phyloP scores from a whole-genome alignment of 2,113 vertebrate species.

The Tringa solitaria region DNA sequence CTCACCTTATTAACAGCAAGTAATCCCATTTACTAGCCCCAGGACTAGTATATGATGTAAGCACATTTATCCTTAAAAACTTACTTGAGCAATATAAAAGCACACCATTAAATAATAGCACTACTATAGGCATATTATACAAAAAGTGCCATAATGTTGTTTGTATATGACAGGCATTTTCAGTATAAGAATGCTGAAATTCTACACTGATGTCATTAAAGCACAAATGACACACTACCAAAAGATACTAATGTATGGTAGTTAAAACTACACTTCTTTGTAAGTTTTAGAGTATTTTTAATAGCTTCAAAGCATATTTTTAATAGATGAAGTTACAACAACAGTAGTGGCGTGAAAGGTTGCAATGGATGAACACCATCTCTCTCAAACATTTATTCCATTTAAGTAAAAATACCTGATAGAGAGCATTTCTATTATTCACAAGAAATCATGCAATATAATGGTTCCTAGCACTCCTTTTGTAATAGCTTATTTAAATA shows the following conservation, averaged over 20 bases:
- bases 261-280: constrained; percentile 61
- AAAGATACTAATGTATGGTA: constrained; percentile 56
- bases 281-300: constrained; percentile 70
- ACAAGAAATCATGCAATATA: constrained; percentile 74
- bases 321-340: constrained; percentile 70
- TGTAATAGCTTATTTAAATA: constrained; percentile 81
- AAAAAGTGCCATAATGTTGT: constrained; percentile 70
- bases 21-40: not conserved
- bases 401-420: constrained; percentile 77
- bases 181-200: constrained; percentile 69
- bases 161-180: constrained; percentile 73
- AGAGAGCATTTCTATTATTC: constrained; percentile 75
- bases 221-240: constrained; percentile 58
- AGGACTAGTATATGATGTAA: not conserved
- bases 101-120: constrained; percentile 57
- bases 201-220: constrained; percentile 65
- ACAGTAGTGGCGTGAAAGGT: constrained; percentile 71
- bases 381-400: constrained; percentile 74
- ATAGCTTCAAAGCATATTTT: constrained; percentile 56
- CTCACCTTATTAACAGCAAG: not conserved
- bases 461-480: constrained; percentile 73
- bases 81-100: constrained; percentile 58
- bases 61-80: constrained; percentile 65
- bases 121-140: constrained; percentile 65
- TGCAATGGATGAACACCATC: constrained; percentile 68